These are phyloP conservation scores for Agriotes lineatus DNA, from an alignment of 2,888 invertebrate genomes.

Conservation along the genomic window DNA sequence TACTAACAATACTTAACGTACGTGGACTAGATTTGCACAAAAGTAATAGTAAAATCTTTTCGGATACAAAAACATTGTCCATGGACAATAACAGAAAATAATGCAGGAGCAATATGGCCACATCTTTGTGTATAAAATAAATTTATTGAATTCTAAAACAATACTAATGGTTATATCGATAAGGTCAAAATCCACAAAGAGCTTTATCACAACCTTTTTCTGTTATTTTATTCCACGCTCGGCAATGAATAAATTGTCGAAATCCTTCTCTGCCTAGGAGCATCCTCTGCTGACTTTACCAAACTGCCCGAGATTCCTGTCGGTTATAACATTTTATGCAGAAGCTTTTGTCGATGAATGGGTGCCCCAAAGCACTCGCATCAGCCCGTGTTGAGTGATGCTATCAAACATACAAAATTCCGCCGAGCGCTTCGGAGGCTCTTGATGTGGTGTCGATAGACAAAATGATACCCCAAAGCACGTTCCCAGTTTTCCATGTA, in stretches of 20 bases:
- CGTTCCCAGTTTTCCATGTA: conserved; percentile 14
- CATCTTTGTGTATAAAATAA: too few relatives aligned
- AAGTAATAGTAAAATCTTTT: too few relatives aligned
- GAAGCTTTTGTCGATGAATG: conserved; percentile 9
- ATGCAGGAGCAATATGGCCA: too few relatives aligned
- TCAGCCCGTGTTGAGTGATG: conserved; percentile 5
- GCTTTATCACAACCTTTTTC: background rate
- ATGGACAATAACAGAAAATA: too few relatives aligned
- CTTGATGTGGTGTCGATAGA: conserved; percentile 20
- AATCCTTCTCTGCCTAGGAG: background rate
- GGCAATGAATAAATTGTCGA: conserved; percentile 10
- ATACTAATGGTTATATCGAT: background rate
- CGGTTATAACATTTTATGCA: conserved; percentile 18
- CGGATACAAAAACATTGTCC: too few relatives aligned
- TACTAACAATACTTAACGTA: too few relatives aligned
- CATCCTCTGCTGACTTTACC: background rate
- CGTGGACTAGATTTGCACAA: too few relatives aligned
- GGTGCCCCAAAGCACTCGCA: conserved; percentile 2
- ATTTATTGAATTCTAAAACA: too few relatives aligned
- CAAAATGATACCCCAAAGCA: conserved; percentile 14
- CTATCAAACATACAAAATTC: conserved; percentile 15
- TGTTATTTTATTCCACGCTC: background rate
- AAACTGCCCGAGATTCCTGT: background rate
- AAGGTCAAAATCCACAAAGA: background rate
- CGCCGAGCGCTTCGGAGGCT: background rate